Conservation (phyloP, 2,113 vertebrate species). For the Amphiprion percula region DNA sequence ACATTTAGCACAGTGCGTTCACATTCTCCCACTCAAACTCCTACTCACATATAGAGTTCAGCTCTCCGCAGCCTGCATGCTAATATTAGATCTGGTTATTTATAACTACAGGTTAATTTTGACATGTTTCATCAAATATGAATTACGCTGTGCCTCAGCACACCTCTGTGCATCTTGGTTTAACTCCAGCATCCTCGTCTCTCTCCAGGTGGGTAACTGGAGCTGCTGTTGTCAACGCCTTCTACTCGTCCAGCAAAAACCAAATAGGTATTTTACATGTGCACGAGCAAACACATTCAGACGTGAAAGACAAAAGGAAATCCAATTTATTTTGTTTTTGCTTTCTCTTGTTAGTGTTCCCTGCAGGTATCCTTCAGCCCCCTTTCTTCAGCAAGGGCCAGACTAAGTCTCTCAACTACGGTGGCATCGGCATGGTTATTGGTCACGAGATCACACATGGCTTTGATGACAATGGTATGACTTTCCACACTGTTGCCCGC, state of each 20-base stretch:
- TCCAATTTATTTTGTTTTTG: neutral
- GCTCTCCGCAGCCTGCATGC: conserved; percentile 45
- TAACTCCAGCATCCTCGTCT: conserved; percentile 12
- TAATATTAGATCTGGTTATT: conserved; percentile 58
- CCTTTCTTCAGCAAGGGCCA: conserved; percentile 95
- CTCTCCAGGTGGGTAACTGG: conserved; percentile 94
- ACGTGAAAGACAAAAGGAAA: neutral
- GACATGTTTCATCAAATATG: conserved; percentile 39
- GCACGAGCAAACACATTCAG: conserved; percentile 7
- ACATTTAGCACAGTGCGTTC: conserved; percentile 51
- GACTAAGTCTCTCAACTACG: conserved; percentile 92
- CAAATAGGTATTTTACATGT: conserved; percentile 90
- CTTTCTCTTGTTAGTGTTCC: conserved; percentile 87
- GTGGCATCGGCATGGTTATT: conserved; percentile 97
- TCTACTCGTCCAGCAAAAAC: conserved; percentile 95
- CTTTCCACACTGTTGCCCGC: conserved; percentile 22
- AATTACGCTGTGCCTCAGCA: conserved; percentile 1
- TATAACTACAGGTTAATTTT: conserved; percentile 56
- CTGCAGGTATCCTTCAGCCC: conserved; percentile 95
- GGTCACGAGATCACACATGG: conserved; percentile 98
- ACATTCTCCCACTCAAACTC: conserved; percentile 72
- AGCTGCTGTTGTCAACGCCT: conserved; percentile 96
- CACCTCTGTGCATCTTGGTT: neutral
- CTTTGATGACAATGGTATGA: conserved; percentile 95
- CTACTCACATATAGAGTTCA: conserved; percentile 54